These are phyloP conservation scores for Rhagonycha lutea DNA, from an alignment of 2,888 invertebrate genomes.

Conservation along the genomic window DNA sequence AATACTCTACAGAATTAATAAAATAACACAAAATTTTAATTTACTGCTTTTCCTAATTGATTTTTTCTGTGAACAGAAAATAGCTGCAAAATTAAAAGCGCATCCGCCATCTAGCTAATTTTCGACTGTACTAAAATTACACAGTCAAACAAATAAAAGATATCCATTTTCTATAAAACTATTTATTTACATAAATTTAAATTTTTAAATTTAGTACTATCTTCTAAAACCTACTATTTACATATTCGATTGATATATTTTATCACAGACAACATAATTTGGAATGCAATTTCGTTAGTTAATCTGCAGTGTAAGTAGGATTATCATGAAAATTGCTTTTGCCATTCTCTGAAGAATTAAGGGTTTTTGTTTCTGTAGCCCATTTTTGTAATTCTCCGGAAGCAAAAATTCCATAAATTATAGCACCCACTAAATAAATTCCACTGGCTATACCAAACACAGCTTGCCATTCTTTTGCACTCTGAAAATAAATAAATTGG, in stretches of 20 bases:
- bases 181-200: neutral
- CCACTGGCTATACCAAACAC: slow-evolving; percentile 85
- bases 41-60: too few relatives aligned
- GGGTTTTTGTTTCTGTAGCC: slow-evolving; percentile 60
- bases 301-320: neutral
- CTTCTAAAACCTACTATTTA: neutral
- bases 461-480: slow-evolving; percentile 71
- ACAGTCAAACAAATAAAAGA: neutral
- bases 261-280: neutral
- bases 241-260: neutral
- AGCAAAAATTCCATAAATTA: slow-evolving; percentile 78
- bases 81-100: neutral
- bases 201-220: neutral
- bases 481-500: slow-evolving; percentile 27
- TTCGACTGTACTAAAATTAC: neutral
- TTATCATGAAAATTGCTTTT: neutral
- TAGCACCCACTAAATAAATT: slow-evolving; percentile 80
- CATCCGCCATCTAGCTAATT: neutral
- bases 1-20: too few relatives aligned
- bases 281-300: neutral
- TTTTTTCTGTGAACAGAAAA: neutral
- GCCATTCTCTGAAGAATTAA: neutral
- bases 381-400: slow-evolving; percentile 84
- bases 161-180: neutral
- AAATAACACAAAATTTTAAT: too few relatives aligned